These are phyloP conservation scores for Scaptodrosophila latifasciaeformis DNA, from an alignment of 2,888 invertebrate genomes.

Conservation along the genomic window DNA sequence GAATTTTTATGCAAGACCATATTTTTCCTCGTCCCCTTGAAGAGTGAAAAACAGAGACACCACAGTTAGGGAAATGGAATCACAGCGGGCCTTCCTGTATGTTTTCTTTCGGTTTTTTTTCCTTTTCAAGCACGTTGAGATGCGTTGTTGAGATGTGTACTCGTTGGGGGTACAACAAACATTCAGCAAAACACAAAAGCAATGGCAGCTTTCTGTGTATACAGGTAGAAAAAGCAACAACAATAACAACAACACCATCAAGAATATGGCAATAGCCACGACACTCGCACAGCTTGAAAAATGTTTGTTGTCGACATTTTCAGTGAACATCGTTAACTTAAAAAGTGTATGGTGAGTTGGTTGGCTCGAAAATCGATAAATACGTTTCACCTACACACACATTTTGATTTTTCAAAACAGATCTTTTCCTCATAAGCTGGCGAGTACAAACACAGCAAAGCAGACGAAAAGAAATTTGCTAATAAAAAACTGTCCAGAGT, in stretches of 20 bases:
- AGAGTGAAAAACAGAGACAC: conserved; percentile 23
- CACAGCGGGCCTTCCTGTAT: conserved; percentile 54
- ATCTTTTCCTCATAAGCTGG: not conserved
- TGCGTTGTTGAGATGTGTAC: too few relatives aligned
- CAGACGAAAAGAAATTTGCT: conserved; percentile 23
- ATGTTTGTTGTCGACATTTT: conserved; percentile 70
- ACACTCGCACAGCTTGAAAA: conserved; percentile 65
- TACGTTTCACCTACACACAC: too few relatives aligned
- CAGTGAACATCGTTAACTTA: conserved; percentile 69
- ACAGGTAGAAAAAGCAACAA: conserved; percentile 20
- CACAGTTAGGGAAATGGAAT: conserved; percentile 56
- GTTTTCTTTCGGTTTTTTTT: conserved; percentile 29
- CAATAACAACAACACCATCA: conserved; percentile 24
- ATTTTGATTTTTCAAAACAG: too few relatives aligned
- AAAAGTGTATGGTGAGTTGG: conserved; percentile 39
- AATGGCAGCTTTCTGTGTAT: conserved; percentile 6
- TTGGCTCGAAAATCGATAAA: conserved; percentile 52
- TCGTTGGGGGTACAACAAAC: conserved; percentile 18
- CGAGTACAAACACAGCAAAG: conserved; percentile 36
- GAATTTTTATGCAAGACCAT: conserved; percentile 63
- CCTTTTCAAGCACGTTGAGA: conserved; percentile 14
- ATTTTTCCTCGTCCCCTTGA: too few relatives aligned
- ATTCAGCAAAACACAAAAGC: conserved; percentile 2
- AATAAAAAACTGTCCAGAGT: too few relatives aligned
- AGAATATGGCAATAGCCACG: conserved; percentile 31